Conservation (phyloP, 2,113 vertebrate genomes). For the Pelecanoides urinatrix region DNA sequence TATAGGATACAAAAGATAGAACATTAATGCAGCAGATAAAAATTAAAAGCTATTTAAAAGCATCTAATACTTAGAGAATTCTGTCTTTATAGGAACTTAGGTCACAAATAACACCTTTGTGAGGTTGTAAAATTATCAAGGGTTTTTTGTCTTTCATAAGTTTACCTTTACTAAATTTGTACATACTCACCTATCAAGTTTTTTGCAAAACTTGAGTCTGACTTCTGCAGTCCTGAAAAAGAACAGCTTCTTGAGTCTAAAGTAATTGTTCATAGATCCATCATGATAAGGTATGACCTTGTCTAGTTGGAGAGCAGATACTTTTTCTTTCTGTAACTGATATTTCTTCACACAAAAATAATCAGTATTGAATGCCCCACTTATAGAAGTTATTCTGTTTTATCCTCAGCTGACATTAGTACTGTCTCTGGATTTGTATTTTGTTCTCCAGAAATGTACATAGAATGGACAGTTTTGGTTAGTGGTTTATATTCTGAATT, state of each 20-base stretch:
- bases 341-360: not conserved
- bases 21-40: not conserved
- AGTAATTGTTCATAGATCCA: not conserved
- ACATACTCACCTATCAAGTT: not conserved
- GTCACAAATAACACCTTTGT: not conserved
- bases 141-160: not conserved
- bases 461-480: not conserved
- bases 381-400: not conserved
- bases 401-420: not conserved
- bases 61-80: not conserved
- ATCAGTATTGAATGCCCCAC: not conserved
- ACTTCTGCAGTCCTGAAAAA: not conserved
- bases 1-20: not conserved
- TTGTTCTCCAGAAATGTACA: not conserved
- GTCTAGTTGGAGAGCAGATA: not conserved
- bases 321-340: not conserved
- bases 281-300: not conserved
- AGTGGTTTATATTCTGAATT: not conserved
- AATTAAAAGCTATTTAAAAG: not conserved
- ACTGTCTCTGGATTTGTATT: not conserved
- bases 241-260: not conserved
- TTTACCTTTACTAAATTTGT: not conserved
- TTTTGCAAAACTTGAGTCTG: not conserved
- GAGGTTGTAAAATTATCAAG: not conserved
- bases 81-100: not conserved